phyloP scores from a whole-genome alignment of 2,888 invertebrate species.

The Idaea biselata region DNA sequence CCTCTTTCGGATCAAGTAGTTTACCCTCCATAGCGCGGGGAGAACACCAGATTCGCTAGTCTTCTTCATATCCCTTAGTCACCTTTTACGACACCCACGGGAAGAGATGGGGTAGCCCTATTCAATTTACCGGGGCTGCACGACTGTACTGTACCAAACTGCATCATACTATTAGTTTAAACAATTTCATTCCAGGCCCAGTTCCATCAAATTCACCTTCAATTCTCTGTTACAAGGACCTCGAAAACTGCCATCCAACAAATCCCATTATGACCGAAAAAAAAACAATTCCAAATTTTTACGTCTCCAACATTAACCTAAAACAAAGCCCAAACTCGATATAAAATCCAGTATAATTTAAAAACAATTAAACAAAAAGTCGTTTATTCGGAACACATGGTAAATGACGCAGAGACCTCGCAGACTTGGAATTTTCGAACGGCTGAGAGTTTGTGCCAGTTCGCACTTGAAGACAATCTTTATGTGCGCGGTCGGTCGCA shows the following conservation, averaged over 20 bases:
- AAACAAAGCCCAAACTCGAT: neutral
- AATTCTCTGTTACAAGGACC: neutral
- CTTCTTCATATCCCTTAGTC: too few relatives aligned
- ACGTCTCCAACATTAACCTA: neutral
- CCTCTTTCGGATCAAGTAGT: too few relatives aligned
- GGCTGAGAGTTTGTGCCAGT: neutral
- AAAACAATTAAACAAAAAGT: slow-evolving; percentile 1
- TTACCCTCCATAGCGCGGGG: too few relatives aligned
- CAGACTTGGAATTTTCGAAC: neutral
- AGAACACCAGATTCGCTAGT: too few relatives aligned
- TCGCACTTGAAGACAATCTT: neutral
- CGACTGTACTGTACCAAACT: too few relatives aligned
- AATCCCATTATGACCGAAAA: neutral
- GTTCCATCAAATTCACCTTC: neutral
- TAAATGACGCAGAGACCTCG: neutral
- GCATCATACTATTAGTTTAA: too few relatives aligned
- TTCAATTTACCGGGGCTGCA: too few relatives aligned
- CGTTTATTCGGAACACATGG: slow-evolving; percentile 1
- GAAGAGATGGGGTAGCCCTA: too few relatives aligned
- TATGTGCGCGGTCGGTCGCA: too few relatives aligned
- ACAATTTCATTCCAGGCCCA: neutral
- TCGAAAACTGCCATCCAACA: neutral
- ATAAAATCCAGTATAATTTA: slow-evolving; percentile 1
- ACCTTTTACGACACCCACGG: too few relatives aligned
- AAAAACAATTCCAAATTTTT: slow-evolving; percentile 1